Evolutionary conservation across 2,113 vertebrate genomes (phyloP).

Genomic region (Pogonocichla stellata): DNA sequence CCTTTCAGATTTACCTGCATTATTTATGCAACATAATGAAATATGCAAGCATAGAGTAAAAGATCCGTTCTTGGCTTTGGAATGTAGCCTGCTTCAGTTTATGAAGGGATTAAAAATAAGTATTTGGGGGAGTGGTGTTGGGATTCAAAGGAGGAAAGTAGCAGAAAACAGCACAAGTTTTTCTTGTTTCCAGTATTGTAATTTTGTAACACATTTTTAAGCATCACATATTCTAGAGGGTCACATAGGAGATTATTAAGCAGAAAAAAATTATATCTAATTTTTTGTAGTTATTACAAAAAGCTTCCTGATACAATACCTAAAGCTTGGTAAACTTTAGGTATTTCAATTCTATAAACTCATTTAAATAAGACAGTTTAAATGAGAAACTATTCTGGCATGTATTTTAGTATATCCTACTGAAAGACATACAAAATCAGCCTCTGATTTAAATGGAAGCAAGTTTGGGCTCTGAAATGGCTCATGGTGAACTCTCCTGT

Average conservation of each 20-base stretch:
- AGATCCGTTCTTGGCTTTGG: slow-evolving; percentile 41
- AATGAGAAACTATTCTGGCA: not conserved
- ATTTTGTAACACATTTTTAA: not conserved
- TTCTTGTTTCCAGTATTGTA: not conserved
- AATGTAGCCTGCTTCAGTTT: not conserved
- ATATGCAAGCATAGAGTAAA: slow-evolving; percentile 66
- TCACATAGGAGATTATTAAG: not conserved
- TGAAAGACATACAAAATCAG: not conserved
- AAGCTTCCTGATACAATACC: not conserved
- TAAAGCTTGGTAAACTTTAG: not conserved
- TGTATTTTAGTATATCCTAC: not conserved
- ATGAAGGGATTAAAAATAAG: slow-evolving; percentile 36
- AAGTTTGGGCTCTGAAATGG: not conserved
- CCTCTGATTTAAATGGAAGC: not conserved
- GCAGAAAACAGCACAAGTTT: not conserved
- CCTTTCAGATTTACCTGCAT: slow-evolving; percentile 64
- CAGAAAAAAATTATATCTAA: not conserved
- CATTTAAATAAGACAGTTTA: not conserved
- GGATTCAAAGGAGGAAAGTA: not conserved
- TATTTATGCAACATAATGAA: slow-evolving; percentile 68
- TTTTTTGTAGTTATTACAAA: not conserved
- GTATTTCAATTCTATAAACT: not conserved
- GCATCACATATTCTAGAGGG: not conserved
- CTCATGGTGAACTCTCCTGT: not conserved
- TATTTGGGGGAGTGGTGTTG: not conserved